A percentile compares a stretch with the other conserved stretches of the same genome.
These are phyloP conservation scores for Copidosoma aretas DNA, from an alignment of 2,888 invertebrate species.

Conservation along the genomic window DNA sequence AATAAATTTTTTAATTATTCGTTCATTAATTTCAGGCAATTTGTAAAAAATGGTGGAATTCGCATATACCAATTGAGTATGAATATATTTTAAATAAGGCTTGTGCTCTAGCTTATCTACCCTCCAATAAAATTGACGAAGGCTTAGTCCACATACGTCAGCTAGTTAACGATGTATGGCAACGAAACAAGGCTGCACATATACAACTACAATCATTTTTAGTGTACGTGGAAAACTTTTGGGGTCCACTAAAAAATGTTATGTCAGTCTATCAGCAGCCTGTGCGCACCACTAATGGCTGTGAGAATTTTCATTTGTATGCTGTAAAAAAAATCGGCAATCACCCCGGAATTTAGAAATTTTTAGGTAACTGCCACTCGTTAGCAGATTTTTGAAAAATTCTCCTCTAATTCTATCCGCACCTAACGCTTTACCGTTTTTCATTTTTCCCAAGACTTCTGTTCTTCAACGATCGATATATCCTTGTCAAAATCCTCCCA, in stretches of 20 bases:
- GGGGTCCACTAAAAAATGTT: neutral
- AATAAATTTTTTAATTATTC: neutral
- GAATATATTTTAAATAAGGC: constrained; percentile 6
- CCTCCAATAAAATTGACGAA: neutral
- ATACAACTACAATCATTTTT: neutral
- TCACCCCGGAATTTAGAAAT: neutral
- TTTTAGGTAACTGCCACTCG: too few species aligned
- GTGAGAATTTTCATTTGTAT: neutral
- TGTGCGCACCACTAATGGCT: neutral
- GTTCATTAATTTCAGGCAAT: neutral
- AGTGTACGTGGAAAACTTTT: neutral
- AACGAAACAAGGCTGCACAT: neutral
- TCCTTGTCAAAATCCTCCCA: too few species aligned
- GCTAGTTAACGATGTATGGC: neutral
- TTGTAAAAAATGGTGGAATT: constrained; percentile 1
- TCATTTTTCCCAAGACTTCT: too few species aligned
- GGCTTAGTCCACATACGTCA: neutral
- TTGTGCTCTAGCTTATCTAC: constrained; percentile 1
- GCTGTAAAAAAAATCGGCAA: neutral
- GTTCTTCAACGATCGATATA: too few species aligned
- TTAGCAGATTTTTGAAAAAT: too few species aligned
- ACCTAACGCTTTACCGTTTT: too few species aligned
- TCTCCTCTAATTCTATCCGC: too few species aligned
- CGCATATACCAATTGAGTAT: neutral
- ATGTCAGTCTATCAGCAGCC: neutral